A percentile compares a stretch with the other conserved stretches of the same genome.
Evolutionary conservation across 2,113 vertebrate species (phyloP).

Genomic region (Equus quagga): DNA sequence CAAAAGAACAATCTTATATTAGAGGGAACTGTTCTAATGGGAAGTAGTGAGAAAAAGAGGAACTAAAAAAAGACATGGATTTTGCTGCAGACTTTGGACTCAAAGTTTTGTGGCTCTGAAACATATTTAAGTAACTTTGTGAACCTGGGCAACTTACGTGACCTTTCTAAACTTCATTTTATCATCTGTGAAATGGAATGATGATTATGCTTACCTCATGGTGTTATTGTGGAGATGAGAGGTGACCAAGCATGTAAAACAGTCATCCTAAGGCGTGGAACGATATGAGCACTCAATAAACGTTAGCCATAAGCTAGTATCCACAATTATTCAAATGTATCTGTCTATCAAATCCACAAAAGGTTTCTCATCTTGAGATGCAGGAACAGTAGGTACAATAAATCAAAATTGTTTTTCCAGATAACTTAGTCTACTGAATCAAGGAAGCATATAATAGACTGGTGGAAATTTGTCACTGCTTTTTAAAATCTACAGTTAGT

Average conservation of each 20-base stretch:
- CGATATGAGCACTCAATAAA: background rate
- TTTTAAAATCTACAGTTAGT: background rate
- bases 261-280: background rate
- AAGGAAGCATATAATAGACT: background rate
- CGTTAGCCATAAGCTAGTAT: background rate
- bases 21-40: background rate
- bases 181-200: background rate
- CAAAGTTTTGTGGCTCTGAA: background rate
- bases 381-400: background rate
- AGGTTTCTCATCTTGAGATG: background rate
- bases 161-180: background rate
- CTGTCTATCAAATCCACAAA: background rate
- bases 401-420: background rate
- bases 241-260: background rate
- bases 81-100: background rate
- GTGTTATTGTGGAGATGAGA: background rate
- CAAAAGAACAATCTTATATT: background rate
- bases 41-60: background rate
- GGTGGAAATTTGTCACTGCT: background rate
- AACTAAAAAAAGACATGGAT: background rate
- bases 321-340: background rate
- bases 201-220: background rate
- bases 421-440: slow-evolving; percentile 17
- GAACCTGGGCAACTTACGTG: background rate
- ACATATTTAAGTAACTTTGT: background rate